Percentiles rank a stretch among this genome's conserved stretches.
Evolutionary conservation across 2,888 invertebrate species (phyloP).

Genomic region (Hypercompe scribonia): DNA sequence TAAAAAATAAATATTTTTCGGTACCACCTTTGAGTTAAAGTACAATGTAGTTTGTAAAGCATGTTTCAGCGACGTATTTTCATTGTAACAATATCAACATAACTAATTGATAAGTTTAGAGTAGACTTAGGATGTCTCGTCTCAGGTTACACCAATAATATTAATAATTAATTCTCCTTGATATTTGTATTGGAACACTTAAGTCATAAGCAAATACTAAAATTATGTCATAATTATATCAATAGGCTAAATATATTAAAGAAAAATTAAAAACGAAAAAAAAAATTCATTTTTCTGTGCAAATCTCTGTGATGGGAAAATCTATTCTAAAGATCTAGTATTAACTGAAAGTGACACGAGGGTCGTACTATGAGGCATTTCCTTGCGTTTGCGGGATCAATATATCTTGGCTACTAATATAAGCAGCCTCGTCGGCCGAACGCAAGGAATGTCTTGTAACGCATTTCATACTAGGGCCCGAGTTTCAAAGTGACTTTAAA

Average conservation of each 20-base stretch:
- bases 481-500: slow-evolving; percentile 78
- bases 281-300: slow-evolving; percentile 77
- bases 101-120: slow-evolving; percentile 78
- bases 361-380: slow-evolving; percentile 63
- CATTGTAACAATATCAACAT: slow-evolving; percentile 77
- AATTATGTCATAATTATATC: slow-evolving; percentile 82
- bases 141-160: slow-evolving; percentile 78
- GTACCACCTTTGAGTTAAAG: slow-evolving; percentile 86
- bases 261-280: slow-evolving; percentile 39
- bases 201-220: slow-evolving; percentile 77
- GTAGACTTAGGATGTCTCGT: slow-evolving; percentile 81
- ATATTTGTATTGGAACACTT: slow-evolving; percentile 79
- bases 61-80: slow-evolving; percentile 79
- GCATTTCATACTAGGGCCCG: slow-evolving; percentile 59
- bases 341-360: slow-evolving; percentile 77
- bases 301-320: slow-evolving; percentile 85
- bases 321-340: slow-evolving; percentile 85
- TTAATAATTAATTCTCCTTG: slow-evolving; percentile 72
- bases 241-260: slow-evolving; percentile 76
- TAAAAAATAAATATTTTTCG: slow-evolving; percentile 80
- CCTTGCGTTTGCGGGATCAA: slow-evolving; percentile 45
- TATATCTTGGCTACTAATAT: slow-evolving; percentile 36
- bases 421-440: slow-evolving; percentile 41
- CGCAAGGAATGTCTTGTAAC: slow-evolving; percentile 48
- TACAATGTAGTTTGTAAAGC: slow-evolving; percentile 83